These are phyloP conservation scores for Bos indicus DNA, from an alignment of 2,113 vertebrate species.

Conservation along the genomic window DNA sequence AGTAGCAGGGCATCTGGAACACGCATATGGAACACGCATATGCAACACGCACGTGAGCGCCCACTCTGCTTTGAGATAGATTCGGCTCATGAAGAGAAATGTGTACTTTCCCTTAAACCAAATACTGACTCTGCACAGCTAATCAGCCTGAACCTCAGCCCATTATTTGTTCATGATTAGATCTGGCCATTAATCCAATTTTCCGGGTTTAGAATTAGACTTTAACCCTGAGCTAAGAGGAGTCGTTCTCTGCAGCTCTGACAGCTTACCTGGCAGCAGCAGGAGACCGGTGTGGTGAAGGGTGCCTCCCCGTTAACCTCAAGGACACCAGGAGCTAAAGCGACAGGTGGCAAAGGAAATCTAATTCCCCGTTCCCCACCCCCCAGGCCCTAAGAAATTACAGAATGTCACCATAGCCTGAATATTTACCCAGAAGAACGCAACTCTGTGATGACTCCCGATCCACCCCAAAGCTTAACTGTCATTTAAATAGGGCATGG, in stretches of 20 bases:
- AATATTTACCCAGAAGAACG: constrained; percentile 71
- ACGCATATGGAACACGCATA: rapidly evolving
- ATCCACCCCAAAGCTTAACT: constrained; percentile 61
- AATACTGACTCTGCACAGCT: neutral
- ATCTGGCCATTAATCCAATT: neutral
- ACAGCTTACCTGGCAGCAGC: neutral
- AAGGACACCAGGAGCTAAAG: neutral
- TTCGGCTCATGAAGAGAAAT: neutral
- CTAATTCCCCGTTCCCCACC: neutral
- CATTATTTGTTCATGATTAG: neutral
- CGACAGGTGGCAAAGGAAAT: constrained; percentile 24
- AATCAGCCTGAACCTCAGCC: neutral
- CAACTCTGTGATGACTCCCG: constrained; percentile 59
- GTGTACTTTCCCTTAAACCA: neutral
- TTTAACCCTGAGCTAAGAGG: neutral
- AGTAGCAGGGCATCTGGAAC: neutral
- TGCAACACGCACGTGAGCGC: rapidly evolving
- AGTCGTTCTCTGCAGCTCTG: neutral
- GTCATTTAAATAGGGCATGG: constrained; percentile 67
- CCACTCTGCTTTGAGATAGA: rapidly evolving
- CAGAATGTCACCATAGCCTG: constrained; percentile 44
- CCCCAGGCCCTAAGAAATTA: constrained; percentile 50
- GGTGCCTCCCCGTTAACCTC: neutral
- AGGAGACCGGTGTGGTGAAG: neutral
- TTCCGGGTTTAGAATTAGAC: neutral